Evolutionary conservation across 2,113 vertebrate genomes (phyloP).

Genomic region (Catharus bicknelli): DNA sequence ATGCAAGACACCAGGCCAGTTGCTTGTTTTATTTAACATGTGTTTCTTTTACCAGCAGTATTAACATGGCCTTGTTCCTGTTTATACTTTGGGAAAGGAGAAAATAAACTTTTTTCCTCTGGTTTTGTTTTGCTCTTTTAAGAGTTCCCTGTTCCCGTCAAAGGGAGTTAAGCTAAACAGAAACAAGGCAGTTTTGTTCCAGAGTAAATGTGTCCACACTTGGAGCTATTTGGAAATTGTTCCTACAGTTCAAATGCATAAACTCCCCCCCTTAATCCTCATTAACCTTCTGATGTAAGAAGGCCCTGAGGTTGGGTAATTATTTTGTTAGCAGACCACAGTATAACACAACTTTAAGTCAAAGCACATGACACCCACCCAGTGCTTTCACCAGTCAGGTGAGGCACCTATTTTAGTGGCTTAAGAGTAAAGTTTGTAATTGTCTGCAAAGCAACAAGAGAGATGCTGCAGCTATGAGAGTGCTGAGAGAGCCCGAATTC

Average conservation of each 20-base stretch:
- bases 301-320: not conserved
- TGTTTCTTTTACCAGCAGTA: conserved; percentile 16
- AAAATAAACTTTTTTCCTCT: conserved; percentile 44
- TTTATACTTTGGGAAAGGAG: conserved; percentile 39
- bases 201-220: not conserved
- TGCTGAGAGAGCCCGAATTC: not conserved
- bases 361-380: not conserved
- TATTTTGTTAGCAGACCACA: not conserved
- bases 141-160: conserved; percentile 42
- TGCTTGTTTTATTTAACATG: conserved; percentile 1
- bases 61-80: conserved; percentile 33
- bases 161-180: conserved; percentile 36
- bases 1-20: not conserved
- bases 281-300: not conserved
- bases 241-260: not conserved
- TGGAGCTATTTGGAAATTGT: not conserved
- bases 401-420: not conserved
- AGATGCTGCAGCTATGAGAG: not conserved
- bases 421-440: not conserved
- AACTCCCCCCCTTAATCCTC: not conserved
- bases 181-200: conserved; percentile 19
- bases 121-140: conserved; percentile 11
- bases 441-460: not conserved
- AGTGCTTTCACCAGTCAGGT: not conserved
- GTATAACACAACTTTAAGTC: not conserved